Base-by-base conservation (phyloP, 2,113 vertebrate species). In the Nipponia nippon region DNA sequence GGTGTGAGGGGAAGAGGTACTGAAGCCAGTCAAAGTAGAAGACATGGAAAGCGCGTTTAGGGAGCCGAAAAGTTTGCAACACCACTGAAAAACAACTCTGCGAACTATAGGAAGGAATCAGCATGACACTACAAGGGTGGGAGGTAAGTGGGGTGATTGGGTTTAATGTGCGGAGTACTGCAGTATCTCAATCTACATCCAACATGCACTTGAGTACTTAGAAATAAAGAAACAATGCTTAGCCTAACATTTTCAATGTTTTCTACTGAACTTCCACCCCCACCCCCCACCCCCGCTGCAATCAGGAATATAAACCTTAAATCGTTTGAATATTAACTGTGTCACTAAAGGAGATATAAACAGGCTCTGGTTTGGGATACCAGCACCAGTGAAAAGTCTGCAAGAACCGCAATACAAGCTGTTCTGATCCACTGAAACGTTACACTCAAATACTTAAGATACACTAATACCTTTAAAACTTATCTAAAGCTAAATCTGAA, bases 201-300 rank as follows among this genome's bases (percentile, higher is more conserved):
- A 72, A 52, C 56, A 67, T 63, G 29, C 40, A 78, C n/a, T 23
- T 0, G 5, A 50, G 21, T 25, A 78, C 34, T 52, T 42, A 50
- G 66, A 79, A 89, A 83, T 32, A 38, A 81, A 92, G 23, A 82
- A 76, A 23, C 15, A 44, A 49, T 30, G 23, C n/a, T 78, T 47
- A 40, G 19, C 5, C 21, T 46, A 58, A 94, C 5, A 21, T 65
- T 94, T 76, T 38, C 36, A 49, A 27, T 32, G 32, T 2, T 77
- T 73, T 73, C 70, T 80, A 56, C 13, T 0, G 3, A 50, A 30
- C 50, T 9, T 7, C 4, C 0, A 42, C 7, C 3, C 8, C 38
- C 38, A 38, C 38, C 9, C 38, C 38, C 38, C 38, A 8, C 14
- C 2, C 5, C 3, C 5, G 1, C 16, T 8, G 3, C 2, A 1